These are phyloP conservation scores for Neosilurus hyrtlii DNA, from an alignment of 2,797 vertebrate genomes.

Conservation along the genomic window DNA sequence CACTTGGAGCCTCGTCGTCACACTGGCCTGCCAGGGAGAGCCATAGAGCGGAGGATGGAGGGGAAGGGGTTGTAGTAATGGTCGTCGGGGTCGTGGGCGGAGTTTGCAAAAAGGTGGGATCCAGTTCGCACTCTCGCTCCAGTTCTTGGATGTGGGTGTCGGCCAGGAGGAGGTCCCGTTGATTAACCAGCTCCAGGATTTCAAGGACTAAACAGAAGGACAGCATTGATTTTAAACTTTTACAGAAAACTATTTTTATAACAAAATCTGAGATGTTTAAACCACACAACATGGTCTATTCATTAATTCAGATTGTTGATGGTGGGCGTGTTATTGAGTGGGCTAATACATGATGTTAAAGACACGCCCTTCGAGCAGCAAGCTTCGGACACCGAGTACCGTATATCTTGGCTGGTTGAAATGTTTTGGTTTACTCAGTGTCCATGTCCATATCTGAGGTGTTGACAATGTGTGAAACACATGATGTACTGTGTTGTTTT, in stretches of 20 bases:
- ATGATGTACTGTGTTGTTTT: constrained; percentile 17
- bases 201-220: constrained; percentile 76
- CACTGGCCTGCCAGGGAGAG: constrained; percentile 54
- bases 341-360: too few relatives aligned
- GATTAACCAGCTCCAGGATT: constrained; percentile 86
- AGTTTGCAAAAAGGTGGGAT: constrained; percentile 54
- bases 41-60: constrained; percentile 54
- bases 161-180: constrained; percentile 82
- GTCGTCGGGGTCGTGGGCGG: constrained; percentile 47
- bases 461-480: background rate
- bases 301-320: background rate
- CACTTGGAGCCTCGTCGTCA: constrained; percentile 59
- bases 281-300: background rate
- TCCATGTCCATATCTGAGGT: background rate
- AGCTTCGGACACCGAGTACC: background rate
- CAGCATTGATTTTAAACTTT: background rate
- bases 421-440: background rate
- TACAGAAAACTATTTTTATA: background rate
- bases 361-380: background rate
- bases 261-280: background rate
- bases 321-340: background rate
- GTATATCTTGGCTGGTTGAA: background rate
- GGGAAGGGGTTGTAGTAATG: constrained; percentile 36
- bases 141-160: constrained; percentile 89
- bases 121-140: constrained; percentile 82